phyloP scores from a whole-genome alignment of 1,140 invertebrate species.

The Drosophila varians region DNA sequence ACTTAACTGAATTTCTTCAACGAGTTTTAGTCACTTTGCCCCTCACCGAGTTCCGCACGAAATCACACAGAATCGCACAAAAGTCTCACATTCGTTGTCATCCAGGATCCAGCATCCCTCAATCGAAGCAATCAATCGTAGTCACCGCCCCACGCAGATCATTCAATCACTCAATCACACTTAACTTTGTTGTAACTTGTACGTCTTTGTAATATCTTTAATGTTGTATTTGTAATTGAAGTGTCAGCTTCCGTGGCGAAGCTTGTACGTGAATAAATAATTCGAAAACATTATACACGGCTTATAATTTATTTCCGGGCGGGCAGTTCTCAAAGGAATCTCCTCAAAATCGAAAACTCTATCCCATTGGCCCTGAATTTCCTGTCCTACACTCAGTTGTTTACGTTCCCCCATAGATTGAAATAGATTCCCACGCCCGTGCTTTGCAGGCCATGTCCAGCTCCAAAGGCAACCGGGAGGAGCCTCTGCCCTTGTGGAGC shows the following conservation, averaged over 20 bases:
- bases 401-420: background rate
- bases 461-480: background rate
- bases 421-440: background rate
- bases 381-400: background rate
- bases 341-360: too few relatives aligned
- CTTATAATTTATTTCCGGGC: conserved; percentile 20
- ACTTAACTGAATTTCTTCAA: conserved; percentile 42
- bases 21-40: conserved; percentile 49
- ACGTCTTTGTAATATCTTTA: conserved; percentile 65
- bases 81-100: conserved; percentile 8
- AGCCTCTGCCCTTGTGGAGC: conserved; percentile 20
- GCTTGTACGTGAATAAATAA: conserved; percentile 60
- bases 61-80: conserved; percentile 17
- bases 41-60: conserved; percentile 29
- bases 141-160: conserved; percentile 15
- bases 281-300: conserved; percentile 51
- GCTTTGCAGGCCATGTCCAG: background rate
- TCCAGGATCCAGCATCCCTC: conserved; percentile 13
- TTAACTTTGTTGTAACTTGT: conserved; percentile 54
- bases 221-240: conserved; percentile 69
- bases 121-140: conserved; percentile 40
- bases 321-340: too few relatives aligned
- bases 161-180: conserved; percentile 23
- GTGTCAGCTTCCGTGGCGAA: background rate
- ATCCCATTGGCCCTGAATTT: background rate